Base-by-base conservation (phyloP, 2,113 vertebrate genomes). In the Periophthalmodon schlosseri region DNA sequence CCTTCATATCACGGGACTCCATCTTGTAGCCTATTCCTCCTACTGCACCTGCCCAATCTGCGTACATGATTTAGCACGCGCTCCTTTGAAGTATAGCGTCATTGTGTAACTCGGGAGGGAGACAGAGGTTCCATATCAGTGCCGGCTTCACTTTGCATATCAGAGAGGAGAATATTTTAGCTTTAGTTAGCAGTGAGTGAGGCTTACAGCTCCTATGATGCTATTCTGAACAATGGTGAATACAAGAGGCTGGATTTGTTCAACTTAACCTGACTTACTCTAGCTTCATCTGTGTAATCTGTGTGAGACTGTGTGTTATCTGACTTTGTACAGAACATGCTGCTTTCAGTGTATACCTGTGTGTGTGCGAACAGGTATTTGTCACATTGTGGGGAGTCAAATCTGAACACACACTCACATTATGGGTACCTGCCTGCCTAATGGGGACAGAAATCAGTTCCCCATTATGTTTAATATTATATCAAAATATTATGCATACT, bases 171-270 rank as follows among this genome's bases (percentile, higher is more conserved):
- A 49, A 47, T 28, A 34, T 24, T 70, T 72, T 61, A 14, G 12
- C 50, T 66, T 69, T 13, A 28, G 74, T 34, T 50, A 63, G 60
- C 18, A 5, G 33, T 76, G 34, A 72, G 39, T 46, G 67, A 28
- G n/a, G 65, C 24, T 46, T 58, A 39, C 33, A 58, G 15, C 56
- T 49, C 39, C 68, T 50, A 64, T 33, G 60, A 54, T 73, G 1
- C 33, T 74, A 46, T 75, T 56, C 44, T 68, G 64, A 75, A 74
- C 50, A 61, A 49, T 80, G 46, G 81, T 66, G 77, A 72, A 50
- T 69, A 78, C 69, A 65, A 71, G 72, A 76, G 63, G 74, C 46
- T 73, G 80, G 73, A 69, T 80, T 80, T 18, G 56, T 66, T 66
- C 70, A 73, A 65, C 69, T 72, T 18, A 21, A 52, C 63, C 57